phyloP scores from a whole-genome alignment of 1,140 invertebrate genomes.

The Aphidius gifuensis region DNA sequence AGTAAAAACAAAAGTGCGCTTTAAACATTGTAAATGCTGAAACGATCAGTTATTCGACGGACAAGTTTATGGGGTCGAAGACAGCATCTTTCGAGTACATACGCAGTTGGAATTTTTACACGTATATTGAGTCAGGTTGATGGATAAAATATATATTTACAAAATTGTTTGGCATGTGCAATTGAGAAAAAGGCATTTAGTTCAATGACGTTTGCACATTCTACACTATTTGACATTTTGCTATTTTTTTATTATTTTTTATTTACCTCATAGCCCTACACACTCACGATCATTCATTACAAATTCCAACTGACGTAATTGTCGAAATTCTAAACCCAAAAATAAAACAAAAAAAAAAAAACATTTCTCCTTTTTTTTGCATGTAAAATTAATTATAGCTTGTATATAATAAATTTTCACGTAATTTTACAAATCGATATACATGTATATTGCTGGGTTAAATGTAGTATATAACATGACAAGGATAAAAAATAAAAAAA shows the following conservation, averaged over 20 bases:
- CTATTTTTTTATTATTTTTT: background rate
- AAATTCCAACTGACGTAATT: constrained; percentile 49
- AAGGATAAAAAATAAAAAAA: background rate
- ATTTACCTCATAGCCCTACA: background rate
- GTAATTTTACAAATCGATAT: background rate
- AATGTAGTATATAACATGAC: too few species aligned
- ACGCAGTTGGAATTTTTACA: constrained; percentile 1
- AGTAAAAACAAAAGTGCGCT: too few species aligned
- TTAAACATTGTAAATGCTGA: too few species aligned
- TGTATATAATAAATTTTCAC: background rate
- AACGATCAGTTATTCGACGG: background rate
- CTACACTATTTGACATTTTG: constrained; percentile 40
- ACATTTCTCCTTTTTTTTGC: too few species aligned
- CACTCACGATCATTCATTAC: constrained; percentile 49
- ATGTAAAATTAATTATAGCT: too few species aligned
- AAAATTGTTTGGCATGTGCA: background rate
- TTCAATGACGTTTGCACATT: constrained; percentile 53
- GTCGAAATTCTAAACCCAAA: constrained; percentile 45
- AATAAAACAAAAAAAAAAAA: too few species aligned
- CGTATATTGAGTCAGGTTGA: background rate
- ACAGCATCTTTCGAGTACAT: constrained; percentile 8
- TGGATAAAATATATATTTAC: too few species aligned
- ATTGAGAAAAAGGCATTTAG: constrained; percentile 45
- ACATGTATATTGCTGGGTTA: background rate
- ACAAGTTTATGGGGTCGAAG: constrained; percentile 15